A percentile compares a stretch with the other conserved stretches of the same genome.
Conservation (phyloP, 2,113 vertebrate genomes). For the Puffinus mauretanicus region DNA sequence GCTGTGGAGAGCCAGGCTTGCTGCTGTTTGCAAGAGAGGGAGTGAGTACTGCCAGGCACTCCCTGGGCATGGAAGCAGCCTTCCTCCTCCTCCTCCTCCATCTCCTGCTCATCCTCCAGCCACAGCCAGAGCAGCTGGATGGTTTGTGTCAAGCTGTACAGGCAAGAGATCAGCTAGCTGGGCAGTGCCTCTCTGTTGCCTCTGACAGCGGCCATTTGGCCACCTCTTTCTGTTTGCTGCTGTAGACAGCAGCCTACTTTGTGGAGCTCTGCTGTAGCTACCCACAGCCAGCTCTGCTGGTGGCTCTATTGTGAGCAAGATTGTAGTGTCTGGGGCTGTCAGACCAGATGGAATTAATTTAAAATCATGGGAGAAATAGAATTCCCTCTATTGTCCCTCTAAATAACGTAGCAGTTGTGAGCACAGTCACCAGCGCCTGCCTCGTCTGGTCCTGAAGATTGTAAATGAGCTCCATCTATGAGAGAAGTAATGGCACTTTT, state of each 20-base stretch:
- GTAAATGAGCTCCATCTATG: neutral
- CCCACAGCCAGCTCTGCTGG: neutral
- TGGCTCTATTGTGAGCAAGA: neutral
- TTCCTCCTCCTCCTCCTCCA: neutral
- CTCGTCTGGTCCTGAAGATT: neutral
- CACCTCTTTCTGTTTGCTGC: neutral
- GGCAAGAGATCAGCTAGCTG: neutral
- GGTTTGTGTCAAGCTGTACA: neutral
- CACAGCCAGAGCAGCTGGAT: neutral
- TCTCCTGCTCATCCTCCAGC: neutral
- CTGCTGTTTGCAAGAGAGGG: neutral
- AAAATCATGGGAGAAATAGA: neutral
- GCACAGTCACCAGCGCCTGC: neutral
- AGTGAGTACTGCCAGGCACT: neutral
- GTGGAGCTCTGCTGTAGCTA: neutral
- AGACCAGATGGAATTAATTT: neutral
- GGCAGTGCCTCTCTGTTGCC: neutral
- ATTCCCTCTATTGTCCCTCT: neutral
- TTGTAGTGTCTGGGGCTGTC: neutral
- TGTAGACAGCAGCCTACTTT: neutral
- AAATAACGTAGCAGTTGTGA: neutral
- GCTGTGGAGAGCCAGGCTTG: neutral
- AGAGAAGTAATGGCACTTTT: neutral
- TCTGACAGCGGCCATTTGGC: neutral
- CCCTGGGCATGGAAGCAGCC: accelerated